phyloP scores from a whole-genome alignment of 1,140 invertebrate genomes.

The Mya arenaria region DNA sequence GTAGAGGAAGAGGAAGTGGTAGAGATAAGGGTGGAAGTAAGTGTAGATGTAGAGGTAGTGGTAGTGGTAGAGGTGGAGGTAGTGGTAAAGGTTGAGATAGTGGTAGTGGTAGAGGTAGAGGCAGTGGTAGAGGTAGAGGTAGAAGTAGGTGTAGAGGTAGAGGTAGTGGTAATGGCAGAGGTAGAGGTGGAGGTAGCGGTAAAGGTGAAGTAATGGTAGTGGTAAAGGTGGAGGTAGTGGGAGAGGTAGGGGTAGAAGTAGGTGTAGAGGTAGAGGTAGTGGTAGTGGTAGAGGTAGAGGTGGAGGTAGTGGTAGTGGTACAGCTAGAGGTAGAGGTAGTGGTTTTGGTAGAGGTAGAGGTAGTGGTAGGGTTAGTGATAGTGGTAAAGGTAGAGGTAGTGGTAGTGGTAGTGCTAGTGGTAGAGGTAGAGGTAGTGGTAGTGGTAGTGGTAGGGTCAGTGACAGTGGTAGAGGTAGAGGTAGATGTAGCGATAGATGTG shows the following conservation, averaged over 20 bases:
- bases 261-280: neutral
- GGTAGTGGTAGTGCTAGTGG: neutral
- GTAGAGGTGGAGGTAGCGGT: neutral
- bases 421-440: neutral
- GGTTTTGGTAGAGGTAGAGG: neutral
- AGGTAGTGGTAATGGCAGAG: neutral
- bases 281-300: neutral
- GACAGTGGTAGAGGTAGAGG: neutral
- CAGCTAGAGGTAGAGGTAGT: neutral
- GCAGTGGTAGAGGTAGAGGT: neutral
- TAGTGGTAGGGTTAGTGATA: neutral
- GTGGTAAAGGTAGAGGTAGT: neutral
- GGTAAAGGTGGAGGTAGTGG: neutral
- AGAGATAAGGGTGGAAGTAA: neutral
- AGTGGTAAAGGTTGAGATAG: neutral
- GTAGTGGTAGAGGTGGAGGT: neutral
- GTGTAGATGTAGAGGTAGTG: neutral
- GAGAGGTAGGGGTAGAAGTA: neutral
- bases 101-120: neutral
- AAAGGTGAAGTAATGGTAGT: neutral
- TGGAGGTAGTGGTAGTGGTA: neutral
- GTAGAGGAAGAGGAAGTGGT: neutral
- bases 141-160: neutral
- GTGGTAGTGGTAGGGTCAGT: neutral
- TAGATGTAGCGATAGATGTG: neutral